Conservation (phyloP, 2,113 vertebrate genomes). For the Datnioides undecimradiatus region DNA sequence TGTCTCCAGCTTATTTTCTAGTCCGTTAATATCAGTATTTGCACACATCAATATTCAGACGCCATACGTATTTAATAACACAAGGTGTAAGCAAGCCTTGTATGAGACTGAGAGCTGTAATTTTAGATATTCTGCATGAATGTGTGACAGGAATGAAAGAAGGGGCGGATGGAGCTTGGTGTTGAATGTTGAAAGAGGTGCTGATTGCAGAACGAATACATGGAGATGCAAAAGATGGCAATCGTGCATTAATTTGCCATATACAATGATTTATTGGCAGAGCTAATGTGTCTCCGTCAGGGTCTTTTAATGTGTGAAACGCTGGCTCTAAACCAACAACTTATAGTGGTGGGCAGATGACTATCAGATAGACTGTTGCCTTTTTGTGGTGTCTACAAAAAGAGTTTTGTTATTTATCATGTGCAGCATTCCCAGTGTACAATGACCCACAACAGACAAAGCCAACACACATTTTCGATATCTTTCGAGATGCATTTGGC, state of each 20-base stretch:
- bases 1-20: slow-evolving; percentile 5
- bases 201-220: background rate
- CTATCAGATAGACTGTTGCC: background rate
- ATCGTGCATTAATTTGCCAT: background rate
- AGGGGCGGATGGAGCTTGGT: too few species aligned
- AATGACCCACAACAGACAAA: background rate
- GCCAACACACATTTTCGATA: background rate
- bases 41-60: slow-evolving; percentile 18
- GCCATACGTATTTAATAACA: background rate
- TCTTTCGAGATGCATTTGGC: background rate
- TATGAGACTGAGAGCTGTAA: slow-evolving; percentile 20
- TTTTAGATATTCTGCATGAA: slow-evolving; percentile 4
- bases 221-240: background rate
- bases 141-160: slow-evolving; percentile 7
- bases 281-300: background rate
- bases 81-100: slow-evolving; percentile 6
- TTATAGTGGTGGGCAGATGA: background rate
- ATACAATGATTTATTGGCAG: slow-evolving; percentile 2
- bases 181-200: slow-evolving; percentile 13
- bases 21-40: slow-evolving; percentile 17
- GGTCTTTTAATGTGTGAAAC: slow-evolving; percentile 9
- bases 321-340: background rate
- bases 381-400: background rate
- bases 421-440: background rate
- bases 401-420: background rate